Evolutionary conservation across 2,888 invertebrate genomes (phyloP), one percentile per base, ranked within the genome.

Genomic region (Epirrhoe alternata): DNA sequence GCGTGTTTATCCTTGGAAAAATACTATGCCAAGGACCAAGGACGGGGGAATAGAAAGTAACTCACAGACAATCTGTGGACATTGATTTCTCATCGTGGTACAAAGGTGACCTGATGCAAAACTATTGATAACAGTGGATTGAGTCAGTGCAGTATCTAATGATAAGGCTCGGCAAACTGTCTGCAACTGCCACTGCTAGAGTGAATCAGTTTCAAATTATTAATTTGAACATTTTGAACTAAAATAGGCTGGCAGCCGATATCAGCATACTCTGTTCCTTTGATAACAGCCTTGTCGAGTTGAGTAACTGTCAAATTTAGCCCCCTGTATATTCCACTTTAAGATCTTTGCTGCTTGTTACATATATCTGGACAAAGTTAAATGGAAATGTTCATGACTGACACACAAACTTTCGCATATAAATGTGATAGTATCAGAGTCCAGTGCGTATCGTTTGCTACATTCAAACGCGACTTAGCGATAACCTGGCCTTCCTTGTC

Each of bases 401-500:
- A 7, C 7, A 33, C 33, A 33, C 33, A 33, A 33, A 33, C 33
- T 33, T 4, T 7, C 5, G 33, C 7, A 33, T 49, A 14, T 49
- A 7, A 49, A 7, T 5, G 14, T 50, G 17, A 16, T 24, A 6
- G 2, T 31, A 16, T 56, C 42, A 24, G 30, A 61, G 59, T 58
- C 50, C 31, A 62, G 45, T 59, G 50, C 54, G 50, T 53, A 24
- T 24, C 24, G 24, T 47, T 53, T 35, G 54, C 16, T 55, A 7
- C 31, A 16, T 24, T 12, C 38, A 42, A 8, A 30, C 53, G 24
- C 54, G 42, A 38, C 42, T n/a, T 14, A 38, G 59, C 55, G 71
- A 69, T 72, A 72, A 71, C 69, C 61, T 67, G 58, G 64, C 71
- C 71, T 65, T 66, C 61, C 54, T 57, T 49, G 58, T 60, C 31